These are phyloP conservation scores for Saimiri boliviensis DNA, from an alignment of 2,113 vertebrate species.

Conservation along the genomic window DNA sequence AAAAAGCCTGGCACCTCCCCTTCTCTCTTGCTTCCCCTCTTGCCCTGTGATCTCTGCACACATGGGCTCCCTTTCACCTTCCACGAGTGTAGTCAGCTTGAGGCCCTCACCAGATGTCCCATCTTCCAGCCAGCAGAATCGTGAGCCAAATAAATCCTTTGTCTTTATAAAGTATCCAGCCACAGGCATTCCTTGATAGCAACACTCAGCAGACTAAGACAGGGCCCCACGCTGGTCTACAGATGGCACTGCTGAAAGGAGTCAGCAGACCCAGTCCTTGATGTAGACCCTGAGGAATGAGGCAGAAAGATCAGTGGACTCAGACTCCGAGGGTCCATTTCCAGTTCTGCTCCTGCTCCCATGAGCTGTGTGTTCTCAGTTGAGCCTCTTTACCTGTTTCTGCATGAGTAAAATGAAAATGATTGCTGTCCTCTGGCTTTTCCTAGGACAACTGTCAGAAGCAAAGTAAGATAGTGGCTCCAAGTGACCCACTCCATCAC, in stretches of 20 bases:
- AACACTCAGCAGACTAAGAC: background rate
- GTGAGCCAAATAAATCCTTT: background rate
- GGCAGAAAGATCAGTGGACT: background rate
- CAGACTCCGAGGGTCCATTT: background rate
- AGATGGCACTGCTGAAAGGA: background rate
- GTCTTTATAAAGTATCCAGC: background rate
- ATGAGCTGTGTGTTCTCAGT: background rate
- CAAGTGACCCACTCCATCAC: background rate
- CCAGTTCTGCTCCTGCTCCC: background rate
- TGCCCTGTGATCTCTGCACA: background rate
- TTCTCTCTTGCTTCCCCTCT: background rate
- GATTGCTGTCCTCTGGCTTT: background rate
- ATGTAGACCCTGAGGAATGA: rapidly evolving
- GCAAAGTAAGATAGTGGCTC: background rate
- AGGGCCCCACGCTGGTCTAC: background rate
- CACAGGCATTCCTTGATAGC: background rate
- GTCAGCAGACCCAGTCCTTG: background rate
- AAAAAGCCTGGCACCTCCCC: background rate
- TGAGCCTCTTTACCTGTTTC: background rate
- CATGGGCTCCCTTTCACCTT: background rate
- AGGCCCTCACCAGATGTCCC: background rate
- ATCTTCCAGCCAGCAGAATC: background rate
- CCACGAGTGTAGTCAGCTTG: background rate
- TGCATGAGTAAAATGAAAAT: background rate
- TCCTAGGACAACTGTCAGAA: background rate